Percentiles rank a stretch among this genome's conserved stretches.
Conservation (phyloP, 1,140 invertebrate species). For the Homalodisca vitripennis region DNA sequence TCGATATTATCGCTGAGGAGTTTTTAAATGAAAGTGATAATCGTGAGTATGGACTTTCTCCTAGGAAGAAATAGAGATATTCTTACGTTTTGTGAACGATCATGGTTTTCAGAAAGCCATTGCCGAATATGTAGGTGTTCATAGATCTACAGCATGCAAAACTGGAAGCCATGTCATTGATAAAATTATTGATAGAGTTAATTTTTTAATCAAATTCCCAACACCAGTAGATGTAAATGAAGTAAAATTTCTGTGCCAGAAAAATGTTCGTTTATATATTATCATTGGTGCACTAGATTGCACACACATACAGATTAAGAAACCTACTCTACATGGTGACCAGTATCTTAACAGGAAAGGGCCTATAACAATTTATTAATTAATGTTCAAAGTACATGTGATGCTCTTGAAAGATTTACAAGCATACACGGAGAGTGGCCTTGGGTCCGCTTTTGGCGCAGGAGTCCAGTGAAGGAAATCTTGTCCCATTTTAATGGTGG, state of each 20-base stretch:
- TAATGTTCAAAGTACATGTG: neutral
- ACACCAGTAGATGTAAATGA: conserved; percentile 2
- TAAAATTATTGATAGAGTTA: too few species aligned
- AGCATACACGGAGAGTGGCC: conserved; percentile 19
- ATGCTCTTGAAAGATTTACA: conserved; percentile 1
- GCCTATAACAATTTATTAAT: neutral
- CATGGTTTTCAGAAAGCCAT: too few species aligned
- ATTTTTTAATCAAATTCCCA: too few species aligned
- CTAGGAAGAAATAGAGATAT: too few species aligned
- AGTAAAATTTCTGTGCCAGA: neutral
- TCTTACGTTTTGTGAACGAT: too few species aligned
- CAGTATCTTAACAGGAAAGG: conserved; percentile 1
- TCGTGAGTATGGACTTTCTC: too few species aligned
- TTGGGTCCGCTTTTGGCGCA: neutral
- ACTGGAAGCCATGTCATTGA: too few species aligned
- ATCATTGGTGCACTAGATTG: conserved; percentile 3
- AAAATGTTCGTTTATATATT: neutral
- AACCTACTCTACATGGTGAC: neutral
- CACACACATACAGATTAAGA: conserved; percentile 1
- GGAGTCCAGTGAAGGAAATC: neutral
- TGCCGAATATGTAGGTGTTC: too few species aligned
- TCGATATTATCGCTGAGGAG: too few species aligned
- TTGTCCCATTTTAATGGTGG: neutral
- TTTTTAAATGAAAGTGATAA: too few species aligned
- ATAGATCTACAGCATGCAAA: too few species aligned